These are phyloP conservation scores for Distichodus sexfasciatus DNA, from an alignment of 2,797 vertebrate species.

Conservation along the genomic window DNA sequence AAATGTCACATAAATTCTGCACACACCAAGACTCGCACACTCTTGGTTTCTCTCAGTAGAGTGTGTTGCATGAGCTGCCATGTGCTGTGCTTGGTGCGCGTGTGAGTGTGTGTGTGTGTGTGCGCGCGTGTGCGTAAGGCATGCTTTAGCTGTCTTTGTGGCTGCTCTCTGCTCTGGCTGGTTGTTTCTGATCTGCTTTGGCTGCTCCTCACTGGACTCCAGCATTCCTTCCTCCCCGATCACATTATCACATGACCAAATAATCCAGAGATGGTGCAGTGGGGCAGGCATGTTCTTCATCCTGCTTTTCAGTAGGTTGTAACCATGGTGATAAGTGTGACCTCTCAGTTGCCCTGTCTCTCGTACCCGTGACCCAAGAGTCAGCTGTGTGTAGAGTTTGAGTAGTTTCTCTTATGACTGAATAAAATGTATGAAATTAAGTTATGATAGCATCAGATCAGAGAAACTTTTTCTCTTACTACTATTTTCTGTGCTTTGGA, in stretches of 20 bases:
- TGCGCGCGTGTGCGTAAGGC: slow-evolving; percentile 61
- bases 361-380: slow-evolving; percentile 60
- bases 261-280: slow-evolving; percentile 15
- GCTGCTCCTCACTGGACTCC: slow-evolving; percentile 32
- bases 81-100: slow-evolving; percentile 73
- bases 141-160: slow-evolving; percentile 52
- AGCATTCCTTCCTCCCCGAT: slow-evolving; percentile 18
- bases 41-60: slow-evolving; percentile 31
- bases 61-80: slow-evolving; percentile 86
- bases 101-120: slow-evolving; percentile 43
- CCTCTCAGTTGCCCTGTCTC: slow-evolving; percentile 8
- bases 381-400: slow-evolving; percentile 49
- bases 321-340: not conserved
- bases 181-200: slow-evolving; percentile 42
- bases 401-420: slow-evolving; percentile 43
- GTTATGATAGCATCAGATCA: too few species aligned
- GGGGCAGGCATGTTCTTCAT: not conserved
- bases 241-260: slow-evolving; percentile 23
- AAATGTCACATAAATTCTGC: not conserved
- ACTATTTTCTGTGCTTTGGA: too few species aligned
- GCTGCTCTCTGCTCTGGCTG: slow-evolving; percentile 62
- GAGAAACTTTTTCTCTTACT: too few species aligned
- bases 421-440: too few species aligned
- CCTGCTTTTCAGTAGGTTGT: slow-evolving; percentile 22
- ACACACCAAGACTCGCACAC: not conserved